Conservation (phyloP, 1,140 invertebrate species). For the Anoplophora glabripennis region DNA sequence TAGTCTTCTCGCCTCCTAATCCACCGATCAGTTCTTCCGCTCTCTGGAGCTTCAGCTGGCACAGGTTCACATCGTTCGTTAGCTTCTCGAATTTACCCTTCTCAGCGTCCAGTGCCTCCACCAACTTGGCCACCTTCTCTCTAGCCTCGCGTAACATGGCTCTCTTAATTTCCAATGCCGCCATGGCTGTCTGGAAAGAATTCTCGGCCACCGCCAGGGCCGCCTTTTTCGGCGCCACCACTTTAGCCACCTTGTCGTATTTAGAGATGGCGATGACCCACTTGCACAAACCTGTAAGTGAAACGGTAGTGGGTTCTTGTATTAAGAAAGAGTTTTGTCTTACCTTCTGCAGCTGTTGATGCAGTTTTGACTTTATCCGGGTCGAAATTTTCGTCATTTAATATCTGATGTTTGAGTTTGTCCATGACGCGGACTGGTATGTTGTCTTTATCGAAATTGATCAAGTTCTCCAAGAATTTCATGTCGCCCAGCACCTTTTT, state of each 20-base stretch:
- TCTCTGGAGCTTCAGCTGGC: conserved; percentile 84
- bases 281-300: conserved; percentile 68
- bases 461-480: conserved; percentile 80
- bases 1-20: conserved; percentile 75
- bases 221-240: conserved; percentile 81
- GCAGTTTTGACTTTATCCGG: conserved; percentile 82
- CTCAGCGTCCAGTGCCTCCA: conserved; percentile 65
- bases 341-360: conserved; percentile 74
- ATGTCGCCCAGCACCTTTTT: conserved; percentile 88
- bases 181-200: conserved; percentile 58
- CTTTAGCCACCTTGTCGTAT: conserved; percentile 88
- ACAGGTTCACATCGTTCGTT: conserved; percentile 80
- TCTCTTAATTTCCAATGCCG: conserved; percentile 70
- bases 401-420: conserved; percentile 76
- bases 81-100: conserved; percentile 59
- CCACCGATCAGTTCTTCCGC: conserved; percentile 91
- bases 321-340: conserved; percentile 3
- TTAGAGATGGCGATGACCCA: conserved; percentile 93
- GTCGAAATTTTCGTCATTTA: conserved; percentile 85
- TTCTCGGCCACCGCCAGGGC: conserved; percentile 75
- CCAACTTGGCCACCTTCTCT: conserved; percentile 59
- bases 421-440: conserved; percentile 79
- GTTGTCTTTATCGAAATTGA: conserved; percentile 91
- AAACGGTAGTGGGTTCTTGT: background rate
- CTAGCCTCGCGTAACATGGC: conserved; percentile 72